Percentiles rank a stretch among this genome's conserved stretches.
Evolutionary conservation across 1,140 invertebrate species (phyloP).

Genomic region (Goniozus legneri): DNA sequence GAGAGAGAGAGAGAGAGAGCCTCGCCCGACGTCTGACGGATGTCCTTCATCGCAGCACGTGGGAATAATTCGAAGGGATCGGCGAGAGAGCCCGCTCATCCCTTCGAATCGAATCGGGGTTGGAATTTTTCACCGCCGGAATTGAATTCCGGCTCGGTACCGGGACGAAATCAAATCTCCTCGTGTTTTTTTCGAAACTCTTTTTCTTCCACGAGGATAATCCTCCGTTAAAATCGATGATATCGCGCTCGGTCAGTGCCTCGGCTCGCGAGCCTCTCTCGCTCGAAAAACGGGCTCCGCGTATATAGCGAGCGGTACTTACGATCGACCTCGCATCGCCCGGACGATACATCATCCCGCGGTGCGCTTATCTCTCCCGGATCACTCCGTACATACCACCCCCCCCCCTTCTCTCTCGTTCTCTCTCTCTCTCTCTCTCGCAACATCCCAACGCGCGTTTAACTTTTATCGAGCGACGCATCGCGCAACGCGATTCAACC

Average conservation of each 20-base stretch:
- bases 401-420: constrained; percentile 26
- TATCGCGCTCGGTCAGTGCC: no score
- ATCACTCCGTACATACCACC: no score
- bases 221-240: neutral
- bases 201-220: neutral
- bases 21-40: neutral
- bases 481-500: no score
- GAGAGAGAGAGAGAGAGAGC: constrained; percentile 2
- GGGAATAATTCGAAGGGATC: neutral
- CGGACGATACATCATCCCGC: constrained; percentile 39
- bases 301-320: constrained; percentile 14
- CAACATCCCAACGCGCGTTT: no score
- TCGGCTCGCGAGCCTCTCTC: no score
- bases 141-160: no score
- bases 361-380: constrained; percentile 30
- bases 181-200: no score
- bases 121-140: no score
- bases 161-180: no score
- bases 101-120: no score
- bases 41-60: neutral
- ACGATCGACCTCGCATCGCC: constrained; percentile 34
- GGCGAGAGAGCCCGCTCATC: no score
- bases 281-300: constrained; percentile 16
- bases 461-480: constrained; percentile 28
- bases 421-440: no score